Evolutionary conservation across 2,797 vertebrate genomes (phyloP), one percentile per base, ranked within the genome.

Genomic region (Botia almorhae): DNA sequence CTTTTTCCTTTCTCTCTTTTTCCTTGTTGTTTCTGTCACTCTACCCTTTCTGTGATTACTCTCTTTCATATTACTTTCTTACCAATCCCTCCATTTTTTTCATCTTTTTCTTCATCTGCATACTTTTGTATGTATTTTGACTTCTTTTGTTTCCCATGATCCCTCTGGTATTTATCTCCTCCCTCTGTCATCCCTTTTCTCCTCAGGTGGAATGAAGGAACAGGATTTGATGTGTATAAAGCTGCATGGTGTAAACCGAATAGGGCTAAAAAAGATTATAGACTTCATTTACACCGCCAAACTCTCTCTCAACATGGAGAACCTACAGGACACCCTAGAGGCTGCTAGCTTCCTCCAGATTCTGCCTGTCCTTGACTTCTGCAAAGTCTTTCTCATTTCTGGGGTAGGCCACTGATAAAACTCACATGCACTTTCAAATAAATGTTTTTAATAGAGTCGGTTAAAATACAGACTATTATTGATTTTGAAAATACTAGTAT

Each of bases 211-310:
- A 90, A 99, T 99, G 98, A 99, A 99, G 90, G 98, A 99, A 85
- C 97, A 99, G 93, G 98, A 99, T 91, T 94, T 99, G 90, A 98
- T 98, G 97, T 99, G 97, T 90, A 99, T 99, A 93, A 99, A 99
- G 88, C 97, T 99, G 85, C 98, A 99, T 26, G 98, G 98, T 2
- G 98, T 99, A 82, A 99, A 97, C 93, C 94, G 96, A 94, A 95
- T 98, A 90, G 97, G 98, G 89, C 93, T 99, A 83, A 97, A 98
- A 93, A 99, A 99, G 94, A 99, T 99, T 81, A 99, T 99, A 84
- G 98, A 99, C 94, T 99, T 99, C 89, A 99, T 99, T 93, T 99
- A 99, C 88, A 99, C 98, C 48, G 97, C 98, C 87, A 98, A 99
- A 91, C 95, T 99, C 90, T 99, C 98, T 55, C 96, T 99, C 85